A percentile compares a stretch with the other conserved stretches of the same genome.
These are phyloP conservation scores for Psylliodes chrysocephalus DNA, from an alignment of 2,888 invertebrate species.

Conservation along the genomic window DNA sequence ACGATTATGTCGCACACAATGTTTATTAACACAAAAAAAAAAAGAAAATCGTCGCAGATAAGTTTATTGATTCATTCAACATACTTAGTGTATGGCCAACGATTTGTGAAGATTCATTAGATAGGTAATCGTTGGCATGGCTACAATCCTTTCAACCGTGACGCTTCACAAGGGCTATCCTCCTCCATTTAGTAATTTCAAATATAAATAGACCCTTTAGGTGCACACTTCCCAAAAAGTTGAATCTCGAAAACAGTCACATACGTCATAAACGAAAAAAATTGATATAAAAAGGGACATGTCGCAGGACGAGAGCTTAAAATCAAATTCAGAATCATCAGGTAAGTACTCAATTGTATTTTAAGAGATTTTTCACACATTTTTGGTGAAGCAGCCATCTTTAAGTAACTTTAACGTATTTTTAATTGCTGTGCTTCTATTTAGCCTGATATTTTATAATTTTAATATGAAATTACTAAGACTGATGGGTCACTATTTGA, in stretches of 20 bases:
- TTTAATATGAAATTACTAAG: too few species aligned
- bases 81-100: slow-evolving; percentile 43
- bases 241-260: background rate
- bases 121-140: slow-evolving; percentile 61
- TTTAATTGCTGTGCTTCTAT: too few species aligned
- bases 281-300: slow-evolving; percentile 4
- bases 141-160: slow-evolving; percentile 51
- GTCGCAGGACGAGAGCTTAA: slow-evolving; percentile 29
- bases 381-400: too few species aligned
- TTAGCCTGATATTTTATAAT: too few species aligned
- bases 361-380: too few species aligned
- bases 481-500: too few species aligned
- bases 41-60: too few species aligned
- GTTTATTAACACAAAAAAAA: too few species aligned
- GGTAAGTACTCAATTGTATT: slow-evolving; percentile 46
- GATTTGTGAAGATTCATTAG: slow-evolving; percentile 56
- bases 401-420: too few species aligned
- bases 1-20: too few species aligned
- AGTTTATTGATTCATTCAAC: slow-evolving; percentile 52
- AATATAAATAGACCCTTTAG: slow-evolving; percentile 7
- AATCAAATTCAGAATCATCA: slow-evolving; percentile 57
- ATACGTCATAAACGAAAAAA: background rate
- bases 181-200: slow-evolving; percentile 15
- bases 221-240: slow-evolving; percentile 1
- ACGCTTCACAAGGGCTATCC: slow-evolving; percentile 20